These are phyloP conservation scores for Callyntrura sp. DNA, from an alignment of 2,888 invertebrate species.

Conservation along the genomic window DNA sequence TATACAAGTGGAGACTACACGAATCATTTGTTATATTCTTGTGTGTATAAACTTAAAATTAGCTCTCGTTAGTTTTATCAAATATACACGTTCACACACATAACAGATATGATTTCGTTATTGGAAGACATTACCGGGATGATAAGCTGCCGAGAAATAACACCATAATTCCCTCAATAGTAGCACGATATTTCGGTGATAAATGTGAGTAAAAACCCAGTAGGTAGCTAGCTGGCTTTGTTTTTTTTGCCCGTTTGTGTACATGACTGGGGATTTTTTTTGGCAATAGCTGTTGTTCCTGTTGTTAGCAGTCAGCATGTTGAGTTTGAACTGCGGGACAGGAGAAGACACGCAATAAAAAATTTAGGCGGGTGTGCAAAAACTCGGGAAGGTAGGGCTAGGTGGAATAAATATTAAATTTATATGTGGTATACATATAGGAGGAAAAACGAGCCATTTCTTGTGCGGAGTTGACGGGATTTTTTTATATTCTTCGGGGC, in stretches of 20 bases:
- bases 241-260: slow-evolving; percentile 5
- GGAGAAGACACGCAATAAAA: too few relatives aligned
- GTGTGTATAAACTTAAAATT: slow-evolving; percentile 33
- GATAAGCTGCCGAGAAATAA: slow-evolving; percentile 40
- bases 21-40: slow-evolving; percentile 57
- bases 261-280: slow-evolving; percentile 10
- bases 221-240: too few relatives aligned
- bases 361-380: too few relatives aligned
- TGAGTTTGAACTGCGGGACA: too few relatives aligned
- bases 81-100: background rate
- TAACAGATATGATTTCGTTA: slow-evolving; percentile 6
- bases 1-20: background rate
- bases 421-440: background rate
- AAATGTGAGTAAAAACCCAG: slow-evolving; percentile 26
- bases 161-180: slow-evolving; percentile 55
- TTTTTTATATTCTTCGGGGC: slow-evolving; percentile 16
- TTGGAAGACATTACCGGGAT: background rate
- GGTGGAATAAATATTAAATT: too few relatives aligned
- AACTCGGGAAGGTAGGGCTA: too few relatives aligned
- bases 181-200: slow-evolving; percentile 44
- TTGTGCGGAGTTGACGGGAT: slow-evolving; percentile 55
- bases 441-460: slow-evolving; percentile 22
- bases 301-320: slow-evolving; percentile 1
- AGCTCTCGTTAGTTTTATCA: slow-evolving; percentile 57
- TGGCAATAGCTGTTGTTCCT: slow-evolving; percentile 25